A percentile compares a stretch with the other conserved stretches of the same genome.
phyloP scores from a whole-genome alignment of 2,113 vertebrate species.

The Poeciliopsis retropinna region DNA sequence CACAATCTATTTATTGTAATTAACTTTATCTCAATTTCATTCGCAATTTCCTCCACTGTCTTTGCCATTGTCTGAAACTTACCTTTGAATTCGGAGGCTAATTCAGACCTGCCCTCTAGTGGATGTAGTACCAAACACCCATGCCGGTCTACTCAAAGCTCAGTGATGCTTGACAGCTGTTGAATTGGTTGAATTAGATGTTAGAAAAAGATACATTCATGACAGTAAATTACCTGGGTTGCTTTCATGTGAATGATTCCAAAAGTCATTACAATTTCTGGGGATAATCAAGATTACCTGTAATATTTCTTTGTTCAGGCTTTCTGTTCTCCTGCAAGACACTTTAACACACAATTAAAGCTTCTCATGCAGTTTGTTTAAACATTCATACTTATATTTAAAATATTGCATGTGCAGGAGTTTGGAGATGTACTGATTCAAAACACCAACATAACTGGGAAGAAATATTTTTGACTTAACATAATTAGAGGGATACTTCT shows the following conservation, averaged over 20 bases:
- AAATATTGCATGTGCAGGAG: not conserved
- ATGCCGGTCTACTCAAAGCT: too few species aligned
- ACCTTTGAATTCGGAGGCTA: too few species aligned
- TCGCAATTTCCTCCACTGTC: too few species aligned
- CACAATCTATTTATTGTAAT: too few species aligned
- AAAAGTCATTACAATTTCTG: not conserved
- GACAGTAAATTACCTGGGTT: not conserved
- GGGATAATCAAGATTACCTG: not conserved
- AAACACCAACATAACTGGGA: not conserved
- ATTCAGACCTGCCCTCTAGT: too few species aligned
- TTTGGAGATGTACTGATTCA: not conserved
- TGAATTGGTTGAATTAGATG: not conserved
- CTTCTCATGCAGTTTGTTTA: not conserved
- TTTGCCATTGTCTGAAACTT: too few species aligned
- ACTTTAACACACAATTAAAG: not conserved
- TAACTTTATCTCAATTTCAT: too few species aligned
- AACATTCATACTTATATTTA: not conserved
- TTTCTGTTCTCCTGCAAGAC: not conserved
- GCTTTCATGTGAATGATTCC: not conserved
- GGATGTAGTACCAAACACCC: too few species aligned
- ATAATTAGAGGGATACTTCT: not conserved
- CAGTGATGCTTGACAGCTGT: too few species aligned
- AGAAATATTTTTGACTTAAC: not conserved
- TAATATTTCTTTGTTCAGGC: not conserved
- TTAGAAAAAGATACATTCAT: not conserved